These are phyloP conservation scores for Acholoe squamosa DNA, from an alignment of 2,888 invertebrate species.

Conservation along the genomic window DNA sequence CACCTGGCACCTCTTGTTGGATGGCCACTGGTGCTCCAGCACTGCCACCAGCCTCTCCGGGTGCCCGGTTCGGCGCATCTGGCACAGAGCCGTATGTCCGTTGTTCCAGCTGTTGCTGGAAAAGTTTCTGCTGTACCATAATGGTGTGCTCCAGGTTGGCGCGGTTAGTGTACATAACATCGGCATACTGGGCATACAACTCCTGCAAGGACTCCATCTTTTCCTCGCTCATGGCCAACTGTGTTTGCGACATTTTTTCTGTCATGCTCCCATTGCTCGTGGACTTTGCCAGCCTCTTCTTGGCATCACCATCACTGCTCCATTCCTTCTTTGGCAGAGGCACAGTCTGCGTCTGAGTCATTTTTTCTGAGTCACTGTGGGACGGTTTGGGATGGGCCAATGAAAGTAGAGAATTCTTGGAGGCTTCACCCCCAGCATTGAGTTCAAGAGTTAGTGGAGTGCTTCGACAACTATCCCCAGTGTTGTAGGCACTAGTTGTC, in stretches of 20 bases:
- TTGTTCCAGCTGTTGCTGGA: slow-evolving; percentile 79
- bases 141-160: slow-evolving; percentile 89
- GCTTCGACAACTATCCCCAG: slow-evolving; percentile 90
- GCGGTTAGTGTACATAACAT: slow-evolving; percentile 89
- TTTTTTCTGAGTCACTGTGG: slow-evolving; percentile 81
- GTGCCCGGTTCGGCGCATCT: neutral
- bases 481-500: slow-evolving; percentile 88
- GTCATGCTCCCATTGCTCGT: slow-evolving; percentile 64
- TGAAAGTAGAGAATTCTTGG: slow-evolving; percentile 79
- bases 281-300: slow-evolving; percentile 63
- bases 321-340: slow-evolving; percentile 45
- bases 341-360: slow-evolving; percentile 24
- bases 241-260: slow-evolving; percentile 68
- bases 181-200: slow-evolving; percentile 83
- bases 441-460: slow-evolving; percentile 82
- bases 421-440: slow-evolving; percentile 76
- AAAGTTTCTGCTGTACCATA: slow-evolving; percentile 87
- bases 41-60: slow-evolving; percentile 63
- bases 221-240: slow-evolving; percentile 54
- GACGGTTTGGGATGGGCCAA: slow-evolving; percentile 74
- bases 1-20: slow-evolving; percentile 66
- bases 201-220: slow-evolving; percentile 74
- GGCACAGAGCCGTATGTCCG: slow-evolving; percentile 2
- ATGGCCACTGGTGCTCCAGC: slow-evolving; percentile 63
- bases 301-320: slow-evolving; percentile 63